phyloP scores from a whole-genome alignment of 2,113 vertebrate species.

The Nibea coibor region DNA sequence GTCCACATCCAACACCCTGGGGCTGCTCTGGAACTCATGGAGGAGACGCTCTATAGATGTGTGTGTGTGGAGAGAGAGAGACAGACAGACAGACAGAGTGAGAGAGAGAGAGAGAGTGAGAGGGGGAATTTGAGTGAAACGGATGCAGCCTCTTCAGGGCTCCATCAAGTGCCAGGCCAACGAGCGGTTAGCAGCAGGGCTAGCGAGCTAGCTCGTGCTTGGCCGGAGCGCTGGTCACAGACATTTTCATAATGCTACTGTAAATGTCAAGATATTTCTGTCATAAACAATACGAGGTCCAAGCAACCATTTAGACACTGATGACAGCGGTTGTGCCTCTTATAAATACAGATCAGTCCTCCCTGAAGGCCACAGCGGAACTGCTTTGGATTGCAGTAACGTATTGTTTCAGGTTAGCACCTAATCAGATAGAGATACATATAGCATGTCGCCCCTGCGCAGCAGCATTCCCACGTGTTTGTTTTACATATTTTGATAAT shows the following conservation, averaged over 20 bases:
- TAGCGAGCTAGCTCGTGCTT: conserved; percentile 21
- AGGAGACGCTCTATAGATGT: conserved; percentile 24
- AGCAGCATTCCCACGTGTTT: neutral
- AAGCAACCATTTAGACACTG: conserved; percentile 14
- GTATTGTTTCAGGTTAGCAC: conserved; percentile 3
- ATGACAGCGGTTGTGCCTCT: conserved; percentile 12
- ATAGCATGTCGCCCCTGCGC: neutral
- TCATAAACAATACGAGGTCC: conserved; percentile 30
- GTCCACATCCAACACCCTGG: conserved; percentile 52
- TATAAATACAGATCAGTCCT: conserved; percentile 3
- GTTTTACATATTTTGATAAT: conserved; percentile 1
- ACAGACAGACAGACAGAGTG: neutral
- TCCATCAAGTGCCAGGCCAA: conserved; percentile 53
- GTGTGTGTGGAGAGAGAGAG: conserved; percentile 5
- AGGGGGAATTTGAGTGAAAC: conserved; percentile 25
- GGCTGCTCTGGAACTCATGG: conserved; percentile 41
- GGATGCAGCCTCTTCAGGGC: conserved; percentile 39
- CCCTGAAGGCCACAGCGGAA: conserved; percentile 17
- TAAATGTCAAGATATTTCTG: conserved; percentile 50
- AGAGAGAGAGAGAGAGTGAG: neutral
- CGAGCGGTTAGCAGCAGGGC: conserved; percentile 29
- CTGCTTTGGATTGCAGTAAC: neutral
- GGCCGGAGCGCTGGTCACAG: conserved; percentile 4
- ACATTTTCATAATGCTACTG: conserved; percentile 40
- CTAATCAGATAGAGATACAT: conserved; percentile 11